Evolutionary conservation across 2,797 vertebrate species (phyloP).

Genomic region (Alexandromys oeconomus): DNA sequence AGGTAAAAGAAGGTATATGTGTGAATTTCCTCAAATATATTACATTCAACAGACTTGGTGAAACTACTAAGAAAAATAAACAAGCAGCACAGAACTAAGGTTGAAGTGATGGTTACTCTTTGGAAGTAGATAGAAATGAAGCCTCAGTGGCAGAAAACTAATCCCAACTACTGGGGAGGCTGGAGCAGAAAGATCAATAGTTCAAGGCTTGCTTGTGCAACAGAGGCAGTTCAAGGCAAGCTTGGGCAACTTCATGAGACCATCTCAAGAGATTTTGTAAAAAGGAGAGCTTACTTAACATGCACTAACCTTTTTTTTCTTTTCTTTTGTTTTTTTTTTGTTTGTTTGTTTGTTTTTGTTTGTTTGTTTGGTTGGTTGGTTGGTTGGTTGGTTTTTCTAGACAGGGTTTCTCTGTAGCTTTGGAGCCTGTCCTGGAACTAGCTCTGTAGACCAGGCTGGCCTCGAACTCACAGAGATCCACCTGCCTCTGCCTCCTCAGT

Average conservation of each 20-base stretch:
- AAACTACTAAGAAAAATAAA: background rate
- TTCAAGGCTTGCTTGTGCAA: background rate
- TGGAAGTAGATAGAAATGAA: background rate
- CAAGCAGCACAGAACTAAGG: background rate
- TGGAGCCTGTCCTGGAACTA: too few relatives aligned
- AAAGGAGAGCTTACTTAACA: background rate
- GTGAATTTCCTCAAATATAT: background rate
- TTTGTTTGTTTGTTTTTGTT: too few relatives aligned
- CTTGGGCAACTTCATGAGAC: background rate
- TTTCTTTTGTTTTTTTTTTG: too few relatives aligned
- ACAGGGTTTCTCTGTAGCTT: too few relatives aligned
- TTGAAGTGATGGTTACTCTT: background rate
- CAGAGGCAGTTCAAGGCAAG: background rate
- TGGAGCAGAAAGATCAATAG: background rate
- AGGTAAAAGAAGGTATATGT: background rate
- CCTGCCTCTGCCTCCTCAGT: too few relatives aligned
- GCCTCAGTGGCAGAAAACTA: background rate
- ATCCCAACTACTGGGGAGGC: background rate
- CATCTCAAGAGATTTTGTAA: background rate
- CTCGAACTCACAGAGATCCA: too few relatives aligned
- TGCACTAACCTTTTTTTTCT: background rate
- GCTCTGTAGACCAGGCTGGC: too few relatives aligned
- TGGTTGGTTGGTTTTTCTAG: too few relatives aligned
- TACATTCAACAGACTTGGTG: background rate
- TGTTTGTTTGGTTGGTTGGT: too few relatives aligned